These are phyloP conservation scores for Seira sanloemensis DNA, from an alignment of 2,888 invertebrate species.

Conservation along the genomic window DNA sequence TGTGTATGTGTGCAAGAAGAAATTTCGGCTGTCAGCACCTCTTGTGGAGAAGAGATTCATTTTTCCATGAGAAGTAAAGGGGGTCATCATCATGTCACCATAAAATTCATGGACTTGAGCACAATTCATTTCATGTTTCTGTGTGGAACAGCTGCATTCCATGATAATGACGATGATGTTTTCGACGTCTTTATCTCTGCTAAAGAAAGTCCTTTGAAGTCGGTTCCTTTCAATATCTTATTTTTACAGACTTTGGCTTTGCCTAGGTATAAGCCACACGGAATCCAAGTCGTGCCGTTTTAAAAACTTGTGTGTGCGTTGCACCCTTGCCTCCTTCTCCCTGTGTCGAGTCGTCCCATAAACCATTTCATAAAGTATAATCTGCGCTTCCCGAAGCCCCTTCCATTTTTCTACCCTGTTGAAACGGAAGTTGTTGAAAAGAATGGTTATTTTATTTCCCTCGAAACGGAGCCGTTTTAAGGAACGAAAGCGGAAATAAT, in stretches of 20 bases:
- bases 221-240: not conserved
- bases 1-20: no score
- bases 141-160: slow-evolving; percentile 36
- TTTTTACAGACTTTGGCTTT: not conserved
- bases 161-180: slow-evolving; percentile 30
- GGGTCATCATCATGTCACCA: not conserved
- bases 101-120: not conserved
- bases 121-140: not conserved
- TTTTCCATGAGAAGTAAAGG: no score
- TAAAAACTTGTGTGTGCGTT: no score
- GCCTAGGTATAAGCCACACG: no score
- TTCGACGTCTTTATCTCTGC: not conserved
- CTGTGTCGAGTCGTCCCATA: not conserved
- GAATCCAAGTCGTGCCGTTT: no score
- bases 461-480: no score
- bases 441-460: no score
- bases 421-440: no score
- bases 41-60: not conserved
- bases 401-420: no score
- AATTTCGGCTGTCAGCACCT: not conserved
- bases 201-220: not conserved
- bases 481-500: no score
- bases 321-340: no score
- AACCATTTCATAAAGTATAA: not conserved
- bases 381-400: not conserved